Percentiles rank a stretch among this genome's conserved stretches.
Evolutionary conservation across 1,140 invertebrate species (phyloP).

Genomic region (Lepidostoma basale): DNA sequence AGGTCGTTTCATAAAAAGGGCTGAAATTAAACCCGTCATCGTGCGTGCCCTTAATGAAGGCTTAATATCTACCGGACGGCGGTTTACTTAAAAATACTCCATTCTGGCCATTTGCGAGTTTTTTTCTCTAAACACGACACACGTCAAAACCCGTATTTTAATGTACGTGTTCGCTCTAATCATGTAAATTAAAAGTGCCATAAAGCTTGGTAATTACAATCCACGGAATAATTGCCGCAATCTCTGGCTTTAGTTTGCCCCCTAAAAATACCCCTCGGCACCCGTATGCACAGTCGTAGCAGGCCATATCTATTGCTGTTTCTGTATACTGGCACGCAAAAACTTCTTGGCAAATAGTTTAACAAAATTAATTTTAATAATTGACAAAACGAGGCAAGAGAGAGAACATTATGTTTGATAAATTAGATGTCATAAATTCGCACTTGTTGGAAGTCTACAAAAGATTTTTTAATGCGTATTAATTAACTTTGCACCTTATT

Average conservation of each 20-base stretch:
- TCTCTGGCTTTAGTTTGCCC: constrained; percentile 6
- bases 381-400: no score
- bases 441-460: no score
- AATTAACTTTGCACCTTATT: no score
- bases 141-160: constrained; percentile 31
- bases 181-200: constrained; percentile 46
- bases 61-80: constrained; percentile 42
- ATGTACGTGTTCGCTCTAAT: constrained; percentile 44
- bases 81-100: constrained; percentile 30
- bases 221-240: constrained; percentile 24
- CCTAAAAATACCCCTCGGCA: neutral
- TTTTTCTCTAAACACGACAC: constrained; percentile 17
- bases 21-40: constrained; percentile 26
- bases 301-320: no score
- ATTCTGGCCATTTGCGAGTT: constrained; percentile 10
- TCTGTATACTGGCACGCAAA: no score
- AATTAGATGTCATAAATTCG: no score
- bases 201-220: constrained; percentile 41
- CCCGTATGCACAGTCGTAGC: no score
- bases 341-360: no score
- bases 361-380: no score
- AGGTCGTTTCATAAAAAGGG: constrained; percentile 8
- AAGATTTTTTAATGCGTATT: no score
- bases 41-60: constrained; percentile 44
- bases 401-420: no score